These are phyloP conservation scores for Entomobrya proxima DNA, from an alignment of 2,888 invertebrate genomes.

Conservation along the genomic window DNA sequence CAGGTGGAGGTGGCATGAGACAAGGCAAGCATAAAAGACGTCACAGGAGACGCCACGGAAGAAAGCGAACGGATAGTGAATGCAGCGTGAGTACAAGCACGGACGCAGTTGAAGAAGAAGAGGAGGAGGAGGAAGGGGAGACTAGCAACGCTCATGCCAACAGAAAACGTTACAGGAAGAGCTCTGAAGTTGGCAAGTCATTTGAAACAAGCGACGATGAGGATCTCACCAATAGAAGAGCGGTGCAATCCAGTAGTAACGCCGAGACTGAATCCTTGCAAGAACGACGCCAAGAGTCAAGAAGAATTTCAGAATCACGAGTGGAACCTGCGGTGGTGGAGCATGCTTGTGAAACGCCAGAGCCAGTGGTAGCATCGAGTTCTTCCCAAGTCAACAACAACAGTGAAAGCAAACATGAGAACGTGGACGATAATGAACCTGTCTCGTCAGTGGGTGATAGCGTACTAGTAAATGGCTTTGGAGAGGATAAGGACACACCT, in stretches of 20 bases:
- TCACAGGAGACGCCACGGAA: constrained; percentile 69
- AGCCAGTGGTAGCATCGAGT: not conserved
- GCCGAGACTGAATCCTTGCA: not conserved
- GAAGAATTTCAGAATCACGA: too few species aligned
- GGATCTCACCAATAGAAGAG: not conserved
- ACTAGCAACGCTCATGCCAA: constrained; percentile 81
- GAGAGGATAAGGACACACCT: not conserved
- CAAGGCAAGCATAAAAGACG: constrained; percentile 66
- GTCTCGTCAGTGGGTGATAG: too few species aligned
- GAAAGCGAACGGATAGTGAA: constrained; percentile 73
- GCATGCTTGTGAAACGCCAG: not conserved
- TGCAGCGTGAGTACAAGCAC: constrained; percentile 70
- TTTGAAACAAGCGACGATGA: constrained; percentile 45
- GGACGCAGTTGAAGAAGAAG: constrained; percentile 47
- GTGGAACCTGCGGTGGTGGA: not conserved
- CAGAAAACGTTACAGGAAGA: not conserved
- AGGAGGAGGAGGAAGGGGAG: constrained; percentile 78
- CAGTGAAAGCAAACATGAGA: too few species aligned
- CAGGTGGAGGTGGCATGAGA: constrained; percentile 61
- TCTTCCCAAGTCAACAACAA: too few species aligned
- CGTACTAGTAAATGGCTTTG: too few species aligned
- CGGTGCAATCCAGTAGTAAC: not conserved
- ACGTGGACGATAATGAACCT: constrained; percentile 1
- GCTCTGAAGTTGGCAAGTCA: constrained; percentile 39
- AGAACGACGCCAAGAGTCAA: not conserved